Conservation (phyloP, 2,113 vertebrate genomes). For the Riparia riparia region DNA sequence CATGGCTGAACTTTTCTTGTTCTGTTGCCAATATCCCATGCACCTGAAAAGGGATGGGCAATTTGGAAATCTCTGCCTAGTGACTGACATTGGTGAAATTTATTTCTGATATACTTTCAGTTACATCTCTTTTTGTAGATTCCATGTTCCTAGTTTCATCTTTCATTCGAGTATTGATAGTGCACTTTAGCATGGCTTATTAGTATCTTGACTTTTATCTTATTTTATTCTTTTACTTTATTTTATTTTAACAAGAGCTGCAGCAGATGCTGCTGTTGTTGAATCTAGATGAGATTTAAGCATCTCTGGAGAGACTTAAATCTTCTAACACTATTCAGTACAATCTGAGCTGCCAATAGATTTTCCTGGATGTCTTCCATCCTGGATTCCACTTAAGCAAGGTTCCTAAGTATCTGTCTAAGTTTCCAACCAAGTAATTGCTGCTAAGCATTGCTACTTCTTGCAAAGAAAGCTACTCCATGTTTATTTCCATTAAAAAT, state of each 20-base stretch:
- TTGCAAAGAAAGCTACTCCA: slow-evolving; percentile 36
- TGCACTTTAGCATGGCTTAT: neutral
- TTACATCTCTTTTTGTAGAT: neutral
- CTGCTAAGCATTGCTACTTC: slow-evolving; percentile 30
- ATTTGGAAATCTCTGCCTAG: slow-evolving; percentile 13
- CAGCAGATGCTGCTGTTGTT: slow-evolving; percentile 7
- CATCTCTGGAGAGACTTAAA: slow-evolving; percentile 71
- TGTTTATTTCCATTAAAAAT: slow-evolving; percentile 63
- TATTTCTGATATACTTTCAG: neutral
- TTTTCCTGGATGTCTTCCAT: slow-evolving; percentile 74
- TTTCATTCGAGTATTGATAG: neutral
- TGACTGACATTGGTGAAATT: neutral
- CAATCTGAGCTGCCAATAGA: slow-evolving; percentile 47
- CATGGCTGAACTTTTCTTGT: slow-evolving; percentile 19
- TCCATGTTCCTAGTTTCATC: neutral
- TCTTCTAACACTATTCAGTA: slow-evolving; percentile 63
- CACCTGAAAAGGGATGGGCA: slow-evolving; percentile 56
- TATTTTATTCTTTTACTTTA: neutral
- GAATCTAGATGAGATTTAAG: slow-evolving; percentile 56
- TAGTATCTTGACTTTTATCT: neutral
- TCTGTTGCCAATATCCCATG: slow-evolving; percentile 3
- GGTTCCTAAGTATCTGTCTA: slow-evolving; percentile 56
- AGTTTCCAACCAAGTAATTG: slow-evolving; percentile 69
- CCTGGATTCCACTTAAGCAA: slow-evolving; percentile 66
- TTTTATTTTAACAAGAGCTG: neutral